These are phyloP conservation scores for Bovichtus variegatus DNA, from an alignment of 2,797 vertebrate genomes.

Conservation along the genomic window DNA sequence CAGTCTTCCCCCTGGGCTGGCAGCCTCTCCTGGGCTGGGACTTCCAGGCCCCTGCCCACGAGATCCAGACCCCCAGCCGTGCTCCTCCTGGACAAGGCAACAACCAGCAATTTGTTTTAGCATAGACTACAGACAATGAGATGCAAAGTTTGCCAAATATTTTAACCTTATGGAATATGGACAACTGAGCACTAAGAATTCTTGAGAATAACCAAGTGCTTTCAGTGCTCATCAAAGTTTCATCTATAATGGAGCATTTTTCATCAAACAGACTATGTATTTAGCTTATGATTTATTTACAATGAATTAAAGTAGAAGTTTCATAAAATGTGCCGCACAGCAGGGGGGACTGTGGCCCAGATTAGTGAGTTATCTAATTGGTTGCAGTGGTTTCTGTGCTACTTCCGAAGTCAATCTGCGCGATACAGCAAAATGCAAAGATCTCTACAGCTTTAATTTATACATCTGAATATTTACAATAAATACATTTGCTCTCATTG, in stretches of 20 bases:
- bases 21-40: constrained; percentile 81
- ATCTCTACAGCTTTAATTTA: too few species aligned
- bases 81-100: constrained; percentile 83
- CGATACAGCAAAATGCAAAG: constrained; percentile 51
- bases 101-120: constrained; percentile 8
- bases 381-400: constrained; percentile 45
- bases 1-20: constrained; percentile 86
- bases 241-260: constrained; percentile 38
- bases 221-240: constrained; percentile 43
- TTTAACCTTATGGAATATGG: constrained; percentile 4
- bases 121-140: neutral
- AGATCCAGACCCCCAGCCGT: constrained; percentile 81
- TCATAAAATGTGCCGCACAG: constrained; percentile 44
- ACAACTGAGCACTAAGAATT: constrained; percentile 1
- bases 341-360: constrained; percentile 59
- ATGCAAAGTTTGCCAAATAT: neutral
- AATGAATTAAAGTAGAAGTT: constrained; percentile 41
- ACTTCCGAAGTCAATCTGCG: constrained; percentile 43
- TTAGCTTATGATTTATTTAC: constrained; percentile 65
- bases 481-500: constrained; percentile 2
- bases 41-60: constrained; percentile 74
- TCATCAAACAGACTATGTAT: constrained; percentile 70
- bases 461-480: constrained; percentile 41
- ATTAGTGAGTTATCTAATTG: constrained; percentile 54
- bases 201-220: neutral